phyloP scores from a whole-genome alignment of 2,113 vertebrate genomes.

The Clarias macrocephalus region DNA sequence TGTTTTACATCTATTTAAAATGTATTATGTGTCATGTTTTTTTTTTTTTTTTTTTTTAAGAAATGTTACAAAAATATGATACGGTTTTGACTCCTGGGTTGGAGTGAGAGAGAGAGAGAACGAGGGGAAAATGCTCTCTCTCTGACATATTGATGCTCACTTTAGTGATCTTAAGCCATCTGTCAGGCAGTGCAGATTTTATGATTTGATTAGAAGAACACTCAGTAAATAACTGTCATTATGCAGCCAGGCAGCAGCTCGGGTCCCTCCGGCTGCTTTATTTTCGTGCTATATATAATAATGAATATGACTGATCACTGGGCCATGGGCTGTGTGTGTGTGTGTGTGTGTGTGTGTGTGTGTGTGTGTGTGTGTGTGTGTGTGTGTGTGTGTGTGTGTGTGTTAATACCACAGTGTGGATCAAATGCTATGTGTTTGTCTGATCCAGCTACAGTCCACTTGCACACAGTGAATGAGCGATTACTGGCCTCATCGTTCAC shows the following conservation, averaged over 20 bases:
- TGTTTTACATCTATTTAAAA: neutral
- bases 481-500: neutral
- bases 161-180: conserved; percentile 64
- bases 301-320: conserved; percentile 60
- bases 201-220: conserved; percentile 59
- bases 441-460: neutral
- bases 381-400: conserved; percentile 40
- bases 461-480: neutral
- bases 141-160: conserved; percentile 59
- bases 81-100: conserved; percentile 47
- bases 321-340: conserved; percentile 7
- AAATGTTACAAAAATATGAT: conserved; percentile 52
- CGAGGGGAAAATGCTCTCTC: conserved; percentile 38
- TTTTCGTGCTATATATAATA: conserved; percentile 59
- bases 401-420: neutral
- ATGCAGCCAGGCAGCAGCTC: conserved; percentile 57
- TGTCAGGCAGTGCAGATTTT: conserved; percentile 67
- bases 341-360: conserved; percentile 45
- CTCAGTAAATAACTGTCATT: conserved; percentile 66
- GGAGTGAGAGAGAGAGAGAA: neutral
- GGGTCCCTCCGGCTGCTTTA: conserved; percentile 41
- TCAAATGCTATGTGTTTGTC: no score
- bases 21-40: neutral
- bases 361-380: conserved; percentile 11
- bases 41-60: conserved; percentile 4